A percentile compares a stretch with the other conserved stretches of the same genome.
Evolutionary conservation across 30 jellyfish, hydroid and myxozoan genomes (phyloP).

Genomic region (Rhopilema esculentum): DNA sequence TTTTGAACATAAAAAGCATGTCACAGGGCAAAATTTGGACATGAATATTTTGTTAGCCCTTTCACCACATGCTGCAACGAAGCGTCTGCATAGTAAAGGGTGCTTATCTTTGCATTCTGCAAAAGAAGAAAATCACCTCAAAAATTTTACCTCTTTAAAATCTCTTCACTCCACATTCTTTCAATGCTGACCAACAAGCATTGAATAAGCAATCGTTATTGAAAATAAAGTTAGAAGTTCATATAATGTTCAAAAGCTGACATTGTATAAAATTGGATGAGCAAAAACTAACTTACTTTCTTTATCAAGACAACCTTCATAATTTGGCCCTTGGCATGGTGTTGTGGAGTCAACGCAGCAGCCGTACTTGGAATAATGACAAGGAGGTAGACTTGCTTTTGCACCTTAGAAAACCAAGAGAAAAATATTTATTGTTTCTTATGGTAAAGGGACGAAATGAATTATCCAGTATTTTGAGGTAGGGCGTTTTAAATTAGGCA

Average conservation of each 20-base stretch:
- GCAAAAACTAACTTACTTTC: constrained; percentile 15
- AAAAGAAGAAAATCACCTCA: not conserved
- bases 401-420: constrained; percentile 51
- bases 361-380: constrained; percentile 69
- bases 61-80: constrained; percentile 58
- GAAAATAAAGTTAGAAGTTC: too few relatives aligned
- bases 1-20: constrained; percentile 64
- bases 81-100: not conserved
- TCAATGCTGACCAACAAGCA: too few relatives aligned
- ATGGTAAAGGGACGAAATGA: not conserved
- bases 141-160: not conserved
- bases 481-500: too few relatives aligned
- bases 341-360: constrained; percentile 76
- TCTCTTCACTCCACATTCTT: not conserved
- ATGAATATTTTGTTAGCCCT: constrained; percentile 43
- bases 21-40: constrained; percentile 47
- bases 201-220: too few relatives aligned
- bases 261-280: too few relatives aligned
- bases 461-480: too few relatives aligned
- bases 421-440: not conserved
- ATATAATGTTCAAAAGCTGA: too few relatives aligned
- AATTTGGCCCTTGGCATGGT: constrained; percentile 68
- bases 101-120: constrained; percentile 22
- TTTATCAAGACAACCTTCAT: constrained; percentile 57
- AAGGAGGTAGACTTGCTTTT: constrained; percentile 41